Evolutionary conservation across 2,888 invertebrate species (phyloP).

Genomic region (Parasteatoda lunata): DNA sequence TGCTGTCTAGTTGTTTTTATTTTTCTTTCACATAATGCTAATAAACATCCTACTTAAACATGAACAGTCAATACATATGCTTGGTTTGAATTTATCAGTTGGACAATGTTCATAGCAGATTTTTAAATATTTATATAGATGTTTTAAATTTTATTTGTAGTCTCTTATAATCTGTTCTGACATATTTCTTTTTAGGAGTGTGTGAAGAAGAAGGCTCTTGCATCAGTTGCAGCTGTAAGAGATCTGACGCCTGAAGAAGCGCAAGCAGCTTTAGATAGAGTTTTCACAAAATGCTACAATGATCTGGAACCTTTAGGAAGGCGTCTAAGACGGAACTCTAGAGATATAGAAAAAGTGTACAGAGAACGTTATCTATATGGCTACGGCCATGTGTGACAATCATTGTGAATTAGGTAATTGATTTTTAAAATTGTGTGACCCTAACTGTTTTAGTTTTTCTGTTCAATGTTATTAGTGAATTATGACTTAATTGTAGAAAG

Average conservation of each 20-base stretch:
- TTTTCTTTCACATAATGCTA: too few species aligned
- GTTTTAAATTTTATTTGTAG: neutral
- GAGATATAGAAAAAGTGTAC: constrained; percentile 84
- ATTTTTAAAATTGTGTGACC: too few species aligned
- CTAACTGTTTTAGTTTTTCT: too few species aligned
- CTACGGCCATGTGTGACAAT: constrained; percentile 76
- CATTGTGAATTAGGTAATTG: too few species aligned
- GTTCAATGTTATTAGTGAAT: too few species aligned
- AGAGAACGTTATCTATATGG: constrained; percentile 86
- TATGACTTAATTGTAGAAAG: too few species aligned
- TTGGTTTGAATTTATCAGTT: too few species aligned
- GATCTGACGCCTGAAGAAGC: constrained; percentile 82
- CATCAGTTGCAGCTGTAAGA: constrained; percentile 87
- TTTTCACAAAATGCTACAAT: constrained; percentile 91
- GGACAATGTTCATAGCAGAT: too few species aligned
- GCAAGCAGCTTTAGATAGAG: constrained; percentile 86
- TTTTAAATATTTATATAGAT: neutral
- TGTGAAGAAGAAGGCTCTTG: constrained; percentile 89
- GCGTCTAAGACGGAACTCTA: constrained; percentile 78
- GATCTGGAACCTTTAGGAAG: constrained; percentile 93
- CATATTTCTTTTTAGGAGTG: constrained; percentile 80
- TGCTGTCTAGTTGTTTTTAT: too few species aligned
- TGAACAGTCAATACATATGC: too few species aligned
- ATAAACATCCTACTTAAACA: too few species aligned
- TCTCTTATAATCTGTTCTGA: neutral